Evolutionary conservation across 2,113 vertebrate genomes (phyloP), one percentile per base, ranked within the genome.

Genomic region (Cyanocitta stelleri): DNA sequence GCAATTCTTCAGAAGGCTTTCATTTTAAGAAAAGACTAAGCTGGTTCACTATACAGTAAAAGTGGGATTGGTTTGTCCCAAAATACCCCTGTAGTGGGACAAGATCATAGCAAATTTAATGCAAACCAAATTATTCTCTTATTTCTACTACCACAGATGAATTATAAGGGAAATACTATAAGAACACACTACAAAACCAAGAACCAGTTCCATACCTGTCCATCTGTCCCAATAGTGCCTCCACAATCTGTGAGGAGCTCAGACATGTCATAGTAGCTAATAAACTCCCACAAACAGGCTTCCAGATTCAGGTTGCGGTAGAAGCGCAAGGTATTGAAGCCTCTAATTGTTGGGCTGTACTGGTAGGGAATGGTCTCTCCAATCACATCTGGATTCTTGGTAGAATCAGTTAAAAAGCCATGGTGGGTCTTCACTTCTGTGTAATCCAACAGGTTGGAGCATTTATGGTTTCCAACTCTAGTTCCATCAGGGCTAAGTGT

Each of bases 281-380:
- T 97, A 79, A 99, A 99, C 97, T 99, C 98, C 99, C 99, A 99
- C 10, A 99, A 94, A 76, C 99, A 99, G 46, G 99, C 99, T 62
- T 99, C 99, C 49, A 99, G 98, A 93, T 99, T 98, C 78, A 99
- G 98, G 93, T 98, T 99, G 69, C 98, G 96, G 95, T 99, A 99
- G 97, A 99, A 99, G 39, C 98, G 98, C 64, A 99, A 88, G 2
- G 99, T 98, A n/a, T 93, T 92, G 79, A 98, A 90, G 3, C 99
- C 98, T 71, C 99, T 96, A 55, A 99, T 91, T 10, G 96, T 10
- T 8, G 92, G 29, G 72, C 98, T 99, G 93, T 98, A 99, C 96
- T 99, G 99, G 83, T 99, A 99, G 3, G 99, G 98, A 69, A 97
- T 98, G 1, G 98, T 95, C 89, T 99, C 98, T 22, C 98, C 98